A percentile compares a stretch with the other conserved stretches of the same genome.
Evolutionary conservation across 23 tunicate species (phyloP).

Genomic region (Ciona savignyi): DNA sequence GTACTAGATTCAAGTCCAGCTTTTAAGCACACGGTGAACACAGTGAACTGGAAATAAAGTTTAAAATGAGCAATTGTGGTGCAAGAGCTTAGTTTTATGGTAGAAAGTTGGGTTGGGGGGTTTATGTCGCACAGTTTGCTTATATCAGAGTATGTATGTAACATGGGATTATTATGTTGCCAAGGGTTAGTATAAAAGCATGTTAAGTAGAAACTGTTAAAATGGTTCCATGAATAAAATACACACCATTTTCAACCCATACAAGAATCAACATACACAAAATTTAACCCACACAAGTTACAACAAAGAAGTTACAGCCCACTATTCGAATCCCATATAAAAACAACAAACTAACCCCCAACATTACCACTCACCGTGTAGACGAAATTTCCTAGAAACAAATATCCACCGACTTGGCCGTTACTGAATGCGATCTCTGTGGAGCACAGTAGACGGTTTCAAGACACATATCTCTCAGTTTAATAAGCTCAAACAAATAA

Average conservation of each 20-base stretch:
- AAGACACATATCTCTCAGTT: no score
- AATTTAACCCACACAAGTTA: no score
- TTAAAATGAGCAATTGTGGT: no score
- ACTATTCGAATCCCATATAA: neutral
- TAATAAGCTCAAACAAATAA: no score
- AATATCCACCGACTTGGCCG: conserved; percentile 87
- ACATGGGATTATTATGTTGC: no score
- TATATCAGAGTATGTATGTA: no score
- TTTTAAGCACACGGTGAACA: conserved; percentile 93
- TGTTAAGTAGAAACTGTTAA: no score
- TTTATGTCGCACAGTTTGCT: no score
- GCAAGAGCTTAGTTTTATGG: no score
- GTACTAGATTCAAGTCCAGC: conserved; percentile 77
- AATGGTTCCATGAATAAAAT: neutral
- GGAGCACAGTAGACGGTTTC: conserved; percentile 1
- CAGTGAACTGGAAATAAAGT: conserved; percentile 61
- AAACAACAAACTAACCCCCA: neutral
- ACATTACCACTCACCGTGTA: conserved; percentile 71
- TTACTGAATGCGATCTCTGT: conserved; percentile 49
- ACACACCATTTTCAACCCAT: neutral
- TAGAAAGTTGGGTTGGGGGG: no score
- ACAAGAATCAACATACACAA: neutral
- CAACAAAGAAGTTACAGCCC: no score
- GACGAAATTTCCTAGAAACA: conserved; percentile 92
- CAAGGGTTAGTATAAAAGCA: no score